phyloP scores from a whole-genome alignment of 1,140 invertebrate genomes.

The Phymastichus coffea region DNA sequence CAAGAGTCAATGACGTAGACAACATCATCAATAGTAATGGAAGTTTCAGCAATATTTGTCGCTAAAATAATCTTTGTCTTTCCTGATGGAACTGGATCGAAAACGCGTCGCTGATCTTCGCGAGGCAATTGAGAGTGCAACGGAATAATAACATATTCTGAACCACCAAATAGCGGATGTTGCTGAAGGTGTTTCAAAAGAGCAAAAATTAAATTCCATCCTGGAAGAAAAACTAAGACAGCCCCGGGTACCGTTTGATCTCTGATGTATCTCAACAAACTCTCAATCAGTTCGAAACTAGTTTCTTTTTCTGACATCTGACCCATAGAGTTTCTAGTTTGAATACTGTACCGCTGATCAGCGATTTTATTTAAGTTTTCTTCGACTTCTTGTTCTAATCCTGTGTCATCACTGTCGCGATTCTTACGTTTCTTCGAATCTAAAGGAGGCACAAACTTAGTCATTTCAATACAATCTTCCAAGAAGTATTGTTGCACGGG shows the following conservation, averaged over 20 bases:
- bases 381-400: conserved; percentile 67
- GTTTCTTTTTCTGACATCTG: conserved; percentile 86
- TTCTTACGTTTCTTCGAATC: conserved; percentile 69
- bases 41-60: conserved; percentile 92
- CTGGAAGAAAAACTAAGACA: conserved; percentile 88
- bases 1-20: conserved; percentile 95
- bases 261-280: conserved; percentile 76
- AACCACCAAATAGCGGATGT: conserved; percentile 73
- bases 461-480: conserved; percentile 84
- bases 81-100: conserved; percentile 71
- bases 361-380: conserved; percentile 76
- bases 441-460: conserved; percentile 75
- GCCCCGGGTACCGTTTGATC: conserved; percentile 74
- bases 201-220: conserved; percentile 93
- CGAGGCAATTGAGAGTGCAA: conserved; percentile 88
- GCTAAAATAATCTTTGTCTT: conserved; percentile 85
- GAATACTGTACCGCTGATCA: conserved; percentile 42
- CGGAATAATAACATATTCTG: conserved; percentile 73
- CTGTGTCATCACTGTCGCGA: conserved; percentile 66
- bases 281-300: conserved; percentile 88
- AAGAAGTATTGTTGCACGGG: conserved; percentile 87
- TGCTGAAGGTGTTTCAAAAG: conserved; percentile 82
- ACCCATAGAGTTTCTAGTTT: conserved; percentile 72
- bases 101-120: conserved; percentile 87
- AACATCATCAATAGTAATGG: conserved; percentile 95